A percentile compares a stretch with the other conserved stretches of the same genome.
phyloP scores from a whole-genome alignment of 2,113 vertebrate species.

The Pteruthius melanotis region DNA sequence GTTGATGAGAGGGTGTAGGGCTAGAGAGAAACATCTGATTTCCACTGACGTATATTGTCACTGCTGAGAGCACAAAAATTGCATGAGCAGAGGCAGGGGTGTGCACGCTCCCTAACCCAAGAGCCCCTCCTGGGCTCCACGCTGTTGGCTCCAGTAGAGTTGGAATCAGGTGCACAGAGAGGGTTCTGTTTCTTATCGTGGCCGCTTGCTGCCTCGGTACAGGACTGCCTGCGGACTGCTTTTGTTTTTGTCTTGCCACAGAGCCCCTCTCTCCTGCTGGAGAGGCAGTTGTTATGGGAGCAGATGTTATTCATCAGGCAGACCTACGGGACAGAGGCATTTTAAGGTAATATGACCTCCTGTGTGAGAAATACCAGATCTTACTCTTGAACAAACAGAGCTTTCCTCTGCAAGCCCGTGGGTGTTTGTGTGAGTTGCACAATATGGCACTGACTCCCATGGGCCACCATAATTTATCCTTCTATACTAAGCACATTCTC shows the following conservation, averaged over 20 bases:
- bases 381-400: conserved; percentile 32
- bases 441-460: not conserved
- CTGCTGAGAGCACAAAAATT: too few species aligned
- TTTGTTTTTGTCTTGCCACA: not conserved
- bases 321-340: not conserved
- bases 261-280: not conserved
- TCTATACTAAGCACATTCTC: not conserved
- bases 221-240: not conserved
- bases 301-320: conserved; percentile 30
- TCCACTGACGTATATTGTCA: fast-evolving
- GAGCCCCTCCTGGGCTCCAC: not conserved
- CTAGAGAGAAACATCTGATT: not conserved
- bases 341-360: conserved; percentile 27
- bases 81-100: not conserved
- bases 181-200: not conserved
- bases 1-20: not conserved
- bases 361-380: conserved; percentile 38
- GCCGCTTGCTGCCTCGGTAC: fast-evolving
- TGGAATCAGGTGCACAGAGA: not conserved
- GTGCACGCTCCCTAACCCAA: not conserved
- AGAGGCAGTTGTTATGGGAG: not conserved
- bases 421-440: not conserved
- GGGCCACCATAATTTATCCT: not conserved
- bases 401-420: not conserved
- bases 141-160: not conserved